Conservation (phyloP, 2,797 vertebrate species). For the Hippocampus kuda region DNA sequence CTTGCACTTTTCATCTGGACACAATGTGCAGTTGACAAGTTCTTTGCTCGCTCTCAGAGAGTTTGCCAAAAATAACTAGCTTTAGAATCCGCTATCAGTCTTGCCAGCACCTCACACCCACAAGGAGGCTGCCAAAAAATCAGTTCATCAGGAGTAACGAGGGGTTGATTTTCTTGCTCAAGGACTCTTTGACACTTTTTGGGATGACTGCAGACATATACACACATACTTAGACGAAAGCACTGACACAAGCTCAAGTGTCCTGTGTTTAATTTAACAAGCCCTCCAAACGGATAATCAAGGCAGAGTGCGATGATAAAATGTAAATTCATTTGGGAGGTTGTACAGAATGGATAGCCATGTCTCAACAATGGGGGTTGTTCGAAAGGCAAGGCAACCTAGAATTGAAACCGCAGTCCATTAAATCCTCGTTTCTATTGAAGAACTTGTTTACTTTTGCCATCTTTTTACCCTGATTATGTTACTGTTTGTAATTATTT, state of each 20-base stretch:
- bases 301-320: conserved; percentile 2
- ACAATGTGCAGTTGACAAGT: background rate
- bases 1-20: background rate
- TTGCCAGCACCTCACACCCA: background rate
- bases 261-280: background rate
- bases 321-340: background rate
- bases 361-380: background rate
- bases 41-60: background rate
- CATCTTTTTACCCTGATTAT: background rate
- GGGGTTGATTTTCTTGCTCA: conserved; percentile 1
- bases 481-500: background rate
- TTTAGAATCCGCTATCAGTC: background rate
- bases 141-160: background rate
- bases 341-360: background rate
- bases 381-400: background rate
- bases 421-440: background rate
- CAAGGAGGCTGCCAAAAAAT: background rate
- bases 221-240: background rate
- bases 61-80: background rate
- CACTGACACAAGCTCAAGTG: background rate
- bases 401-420: background rate
- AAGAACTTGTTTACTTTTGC: background rate
- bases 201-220: background rate
- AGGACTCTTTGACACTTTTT: conserved; percentile 5
- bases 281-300: background rate